Evolutionary conservation across 2,888 invertebrate genomes (phyloP).

Genomic region (Steinernema carpocapsae): DNA sequence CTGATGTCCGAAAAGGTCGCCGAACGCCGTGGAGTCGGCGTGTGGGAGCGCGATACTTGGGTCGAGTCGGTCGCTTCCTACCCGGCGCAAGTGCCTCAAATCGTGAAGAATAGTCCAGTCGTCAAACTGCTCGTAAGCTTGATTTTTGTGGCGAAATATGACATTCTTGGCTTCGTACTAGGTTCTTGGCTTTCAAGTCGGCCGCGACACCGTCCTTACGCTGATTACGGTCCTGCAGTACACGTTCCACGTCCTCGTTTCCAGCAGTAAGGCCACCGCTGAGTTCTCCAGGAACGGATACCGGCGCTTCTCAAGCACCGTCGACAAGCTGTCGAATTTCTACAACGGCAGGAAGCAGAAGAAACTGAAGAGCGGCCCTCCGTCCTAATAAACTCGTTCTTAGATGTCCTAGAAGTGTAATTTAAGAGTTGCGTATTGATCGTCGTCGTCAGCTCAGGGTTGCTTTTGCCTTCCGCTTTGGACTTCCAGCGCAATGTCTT

Average conservation of each 20-base stretch:
- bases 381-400: conserved; percentile 10
- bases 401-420: conserved; percentile 24
- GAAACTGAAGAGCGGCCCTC: conserved; percentile 24
- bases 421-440: conserved; percentile 13
- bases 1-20: conserved; percentile 68
- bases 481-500: too few species aligned
- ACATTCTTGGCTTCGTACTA: conserved; percentile 39
- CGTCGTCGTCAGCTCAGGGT: background rate
- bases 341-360: conserved; percentile 39
- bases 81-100: conserved; percentile 61
- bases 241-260: conserved; percentile 52
- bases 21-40: conserved; percentile 67
- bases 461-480: background rate
- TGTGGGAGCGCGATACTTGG: conserved; percentile 68
- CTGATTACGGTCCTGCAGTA: conserved; percentile 59
- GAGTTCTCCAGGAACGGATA: conserved; percentile 55
- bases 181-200: conserved; percentile 60
- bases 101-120: conserved; percentile 58
- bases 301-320: conserved; percentile 45
- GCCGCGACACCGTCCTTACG: conserved; percentile 58
- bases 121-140: conserved; percentile 62
- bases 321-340: conserved; percentile 42
- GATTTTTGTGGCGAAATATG: background rate
- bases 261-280: conserved; percentile 38
- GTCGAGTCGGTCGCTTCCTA: conserved; percentile 64